phyloP scores from a whole-genome alignment of 1,140 invertebrate species.

The Branchinecta lynchi region DNA sequence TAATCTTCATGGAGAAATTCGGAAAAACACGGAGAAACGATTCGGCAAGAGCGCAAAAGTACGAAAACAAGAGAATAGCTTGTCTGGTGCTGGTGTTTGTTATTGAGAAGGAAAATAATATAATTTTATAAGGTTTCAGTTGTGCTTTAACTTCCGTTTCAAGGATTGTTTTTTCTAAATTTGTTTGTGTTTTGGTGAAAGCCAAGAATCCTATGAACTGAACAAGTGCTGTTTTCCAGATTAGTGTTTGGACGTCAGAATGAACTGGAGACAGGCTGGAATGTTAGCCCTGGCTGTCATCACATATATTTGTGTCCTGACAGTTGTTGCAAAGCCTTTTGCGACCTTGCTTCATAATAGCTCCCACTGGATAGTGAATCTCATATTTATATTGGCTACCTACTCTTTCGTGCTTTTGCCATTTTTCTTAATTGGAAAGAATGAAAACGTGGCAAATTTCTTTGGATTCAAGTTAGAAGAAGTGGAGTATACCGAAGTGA shows the following conservation, averaged over 20 bases:
- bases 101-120: too few species aligned
- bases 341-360: not conserved
- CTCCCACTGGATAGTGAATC: not conserved
- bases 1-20: too few species aligned
- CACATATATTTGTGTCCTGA: not conserved
- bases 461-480: conserved; percentile 37
- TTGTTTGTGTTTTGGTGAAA: too few species aligned
- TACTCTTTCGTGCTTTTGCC: not conserved
- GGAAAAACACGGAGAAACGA: too few species aligned
- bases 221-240: too few species aligned
- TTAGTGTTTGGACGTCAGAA: not conserved
- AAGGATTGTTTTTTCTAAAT: too few species aligned
- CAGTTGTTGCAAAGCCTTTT: not conserved
- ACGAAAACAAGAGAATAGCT: too few species aligned
- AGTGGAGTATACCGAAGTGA: conserved; percentile 46
- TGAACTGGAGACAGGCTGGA: not conserved
- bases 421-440: conserved; percentile 19
- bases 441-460: conserved; percentile 36
- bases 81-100: too few species aligned
- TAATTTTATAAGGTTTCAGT: too few species aligned
- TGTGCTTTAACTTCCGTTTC: too few species aligned
- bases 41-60: too few species aligned
- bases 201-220: too few species aligned
- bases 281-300: not conserved
- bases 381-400: conserved; percentile 10